Evolutionary conservation across 1,140 invertebrate genomes (phyloP).

Genomic region (Drosophila nebulosa): DNA sequence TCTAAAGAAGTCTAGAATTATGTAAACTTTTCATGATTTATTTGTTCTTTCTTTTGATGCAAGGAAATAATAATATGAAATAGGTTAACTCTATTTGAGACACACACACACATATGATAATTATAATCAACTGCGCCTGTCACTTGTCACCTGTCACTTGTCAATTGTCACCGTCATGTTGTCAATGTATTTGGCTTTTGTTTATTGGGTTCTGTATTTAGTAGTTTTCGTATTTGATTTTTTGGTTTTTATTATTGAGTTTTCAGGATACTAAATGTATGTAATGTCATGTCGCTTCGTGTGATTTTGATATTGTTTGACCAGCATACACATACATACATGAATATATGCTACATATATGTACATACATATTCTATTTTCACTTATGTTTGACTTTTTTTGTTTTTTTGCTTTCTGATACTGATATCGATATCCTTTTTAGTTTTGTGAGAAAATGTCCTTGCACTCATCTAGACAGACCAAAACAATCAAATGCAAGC

Average conservation of each 20-base stretch:
- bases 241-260: background rate
- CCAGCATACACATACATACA: background rate
- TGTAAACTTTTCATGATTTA: too few species aligned
- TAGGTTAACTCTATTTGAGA: background rate
- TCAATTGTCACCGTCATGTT: background rate
- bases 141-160: conserved; percentile 22
- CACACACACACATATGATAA: conserved; percentile 16
- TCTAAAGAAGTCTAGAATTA: too few species aligned
- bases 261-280: background rate
- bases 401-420: background rate
- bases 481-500: background rate
- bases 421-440: background rate
- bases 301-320: background rate
- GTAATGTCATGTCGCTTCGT: background rate
- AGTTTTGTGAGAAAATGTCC: background rate
- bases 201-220: background rate
- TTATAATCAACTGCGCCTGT: conserved; percentile 51
- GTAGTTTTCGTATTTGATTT: background rate
- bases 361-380: background rate
- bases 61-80: too few species aligned
- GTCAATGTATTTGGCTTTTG: background rate
- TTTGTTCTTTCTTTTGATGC: too few species aligned
- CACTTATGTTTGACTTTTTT: background rate
- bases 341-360: background rate
- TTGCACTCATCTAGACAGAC: background rate